Evolutionary conservation across 92 coral and sea anemone genomes (phyloP), one percentile per base, ranked within the genome.

Genomic region (Hydrozoanthus gracilis): DNA sequence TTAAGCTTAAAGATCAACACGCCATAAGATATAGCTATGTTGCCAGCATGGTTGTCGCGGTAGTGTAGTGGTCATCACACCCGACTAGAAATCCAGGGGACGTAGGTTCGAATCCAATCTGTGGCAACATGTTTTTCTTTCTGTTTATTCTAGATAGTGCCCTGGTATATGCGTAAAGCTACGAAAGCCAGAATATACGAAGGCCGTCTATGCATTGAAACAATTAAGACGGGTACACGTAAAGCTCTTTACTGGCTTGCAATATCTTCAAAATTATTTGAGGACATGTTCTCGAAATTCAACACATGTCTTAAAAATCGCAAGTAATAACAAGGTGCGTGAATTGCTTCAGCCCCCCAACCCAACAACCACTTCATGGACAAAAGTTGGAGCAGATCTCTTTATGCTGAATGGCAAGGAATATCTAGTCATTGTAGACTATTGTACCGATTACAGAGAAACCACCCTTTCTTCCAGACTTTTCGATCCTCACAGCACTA

Each of bases 201-300:
- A 82, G 88, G 88, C 12, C 91, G 80, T 87, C 87, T 87, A 45
- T 86, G 89, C 14, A 86, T 86, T 62, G 89, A 77, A 45, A 77
- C 73, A 79, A 64, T 50, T 20, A 62, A 80, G 69, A 62, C 54
- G 16, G 45, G 74, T 47, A 35, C 82, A 65, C 73, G 82, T 0
- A 87, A 88, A 82, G 87, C 73, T 7, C 45, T 88, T 48, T 82
- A 44, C 48, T 88, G 91, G 87, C 88, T 84, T 7, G 88, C 71
- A 56, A 88, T 88, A 73, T 69, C 87, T 58, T 64, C 87, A 5
- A 74, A 82, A 39, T 82, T 82, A n/a, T n/a, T n/a, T 15, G 78
- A 68, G 46, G 87, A 88, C 46, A 88, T 78, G 90, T 17, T 87
- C 55, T 87, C 79, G 16, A 15, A 51, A 44, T 87, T 78, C 70